phyloP scores from a whole-genome alignment of 1,140 invertebrate genomes.

The Arctopsyche grandis region DNA sequence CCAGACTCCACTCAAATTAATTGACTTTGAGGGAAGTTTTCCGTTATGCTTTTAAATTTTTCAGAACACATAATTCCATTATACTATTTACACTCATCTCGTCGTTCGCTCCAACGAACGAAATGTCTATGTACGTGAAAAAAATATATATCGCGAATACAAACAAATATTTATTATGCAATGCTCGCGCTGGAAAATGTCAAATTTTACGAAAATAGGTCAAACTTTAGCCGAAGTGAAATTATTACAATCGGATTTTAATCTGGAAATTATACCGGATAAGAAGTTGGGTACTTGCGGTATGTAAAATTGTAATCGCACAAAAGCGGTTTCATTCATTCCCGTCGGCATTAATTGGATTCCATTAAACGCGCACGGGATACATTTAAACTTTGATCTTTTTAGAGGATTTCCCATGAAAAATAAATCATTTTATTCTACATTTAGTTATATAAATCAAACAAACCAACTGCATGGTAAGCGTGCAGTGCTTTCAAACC shows the following conservation, averaged over 20 bases:
- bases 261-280: slow-evolving; percentile 22
- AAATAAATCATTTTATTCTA: too few relatives aligned
- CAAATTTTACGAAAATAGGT: background rate
- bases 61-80: background rate
- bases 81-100: too few relatives aligned
- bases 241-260: slow-evolving; percentile 4
- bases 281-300: slow-evolving; percentile 16
- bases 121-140: too few relatives aligned
- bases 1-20: slow-evolving; percentile 9
- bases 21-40: slow-evolving; percentile 17
- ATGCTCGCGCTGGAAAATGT: background rate
- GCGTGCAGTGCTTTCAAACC: too few relatives aligned
- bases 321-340: slow-evolving; percentile 5
- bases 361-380: slow-evolving; percentile 15
- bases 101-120: too few relatives aligned
- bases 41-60: slow-evolving; percentile 1
- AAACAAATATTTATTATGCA: too few relatives aligned
- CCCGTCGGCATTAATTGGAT: slow-evolving; percentile 22
- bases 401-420: background rate
- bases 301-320: background rate
- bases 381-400: slow-evolving; percentile 9
- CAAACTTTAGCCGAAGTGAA: slow-evolving; percentile 16
- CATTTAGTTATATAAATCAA: too few relatives aligned
- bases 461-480: too few relatives aligned
- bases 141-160: too few relatives aligned